A percentile compares a stretch with the other conserved stretches of the same genome.
Evolutionary conservation across 2,113 vertebrate genomes (phyloP).

Genomic region (Strix aluco): DNA sequence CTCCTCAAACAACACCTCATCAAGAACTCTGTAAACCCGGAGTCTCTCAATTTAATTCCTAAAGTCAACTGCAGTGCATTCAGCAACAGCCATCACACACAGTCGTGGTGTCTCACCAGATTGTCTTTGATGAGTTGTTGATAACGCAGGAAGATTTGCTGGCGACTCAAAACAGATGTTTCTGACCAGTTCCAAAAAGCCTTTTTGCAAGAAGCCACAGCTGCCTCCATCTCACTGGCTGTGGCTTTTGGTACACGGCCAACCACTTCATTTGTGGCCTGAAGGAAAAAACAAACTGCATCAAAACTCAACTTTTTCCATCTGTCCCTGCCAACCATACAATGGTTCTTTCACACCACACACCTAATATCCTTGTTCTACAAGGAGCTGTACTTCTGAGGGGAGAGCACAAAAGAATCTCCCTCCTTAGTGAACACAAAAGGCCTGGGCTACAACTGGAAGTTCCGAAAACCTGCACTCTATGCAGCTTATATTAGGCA

Average conservation of each 20-base stretch:
- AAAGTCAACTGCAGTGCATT: background rate
- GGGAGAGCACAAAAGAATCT: background rate
- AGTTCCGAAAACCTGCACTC: background rate
- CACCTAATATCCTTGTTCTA: background rate
- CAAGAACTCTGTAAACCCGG: background rate
- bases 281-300: background rate
- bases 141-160: conserved; percentile 94
- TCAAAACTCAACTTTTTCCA: background rate
- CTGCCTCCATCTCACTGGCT: conserved; percentile 90
- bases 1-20: background rate
- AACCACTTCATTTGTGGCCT: conserved; percentile 95
- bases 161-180: conserved; percentile 89
- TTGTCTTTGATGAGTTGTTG: conserved; percentile 98
- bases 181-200: conserved; percentile 88
- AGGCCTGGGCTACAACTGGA: background rate
- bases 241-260: conserved; percentile 89
- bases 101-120: conserved; percentile 80
- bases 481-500: background rate
- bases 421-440: background rate
- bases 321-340: background rate
- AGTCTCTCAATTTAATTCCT: background rate
- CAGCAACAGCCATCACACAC: background rate
- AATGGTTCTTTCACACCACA: background rate
- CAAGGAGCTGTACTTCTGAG: background rate
- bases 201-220: conserved; percentile 86